Percentiles rank a stretch among this genome's conserved stretches.
phyloP scores from a whole-genome alignment of 2,113 vertebrate species.

The Coptodon bakossiorum region DNA sequence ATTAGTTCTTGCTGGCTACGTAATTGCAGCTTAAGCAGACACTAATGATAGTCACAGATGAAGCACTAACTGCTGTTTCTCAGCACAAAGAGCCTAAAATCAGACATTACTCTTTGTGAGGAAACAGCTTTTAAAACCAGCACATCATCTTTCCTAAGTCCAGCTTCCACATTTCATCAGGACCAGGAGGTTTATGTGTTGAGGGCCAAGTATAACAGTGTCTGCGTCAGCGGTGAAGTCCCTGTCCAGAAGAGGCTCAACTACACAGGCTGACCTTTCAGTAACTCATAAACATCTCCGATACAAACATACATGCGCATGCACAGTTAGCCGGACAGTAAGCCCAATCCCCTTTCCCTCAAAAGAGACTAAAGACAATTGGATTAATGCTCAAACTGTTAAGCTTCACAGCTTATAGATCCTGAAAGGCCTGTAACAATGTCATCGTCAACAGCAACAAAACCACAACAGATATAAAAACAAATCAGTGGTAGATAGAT shows the following conservation, averaged over 20 bases:
- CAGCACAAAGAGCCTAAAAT: background rate
- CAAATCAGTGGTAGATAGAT: background rate
- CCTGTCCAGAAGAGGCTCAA: slow-evolving; percentile 12
- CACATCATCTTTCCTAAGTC: background rate
- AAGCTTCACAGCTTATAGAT: background rate
- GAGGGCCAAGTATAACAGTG: slow-evolving; percentile 19
- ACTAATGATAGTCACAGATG: slow-evolving; percentile 10
- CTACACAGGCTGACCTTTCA: slow-evolving; percentile 7
- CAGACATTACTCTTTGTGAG: background rate
- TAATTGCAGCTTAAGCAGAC: slow-evolving; percentile 4
- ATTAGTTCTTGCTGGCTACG: slow-evolving; percentile 1
- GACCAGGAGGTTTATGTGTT: background rate
- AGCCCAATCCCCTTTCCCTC: slow-evolving; percentile 18
- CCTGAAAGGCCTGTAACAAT: slow-evolving; percentile 1
- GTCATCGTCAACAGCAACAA: background rate
- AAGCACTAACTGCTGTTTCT: background rate
- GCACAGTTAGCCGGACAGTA: background rate
- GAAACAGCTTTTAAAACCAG: background rate
- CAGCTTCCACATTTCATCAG: background rate
- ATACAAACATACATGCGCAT: slow-evolving; percentile 3
- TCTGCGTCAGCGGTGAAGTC: background rate
- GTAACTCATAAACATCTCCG: slow-evolving; percentile 41
- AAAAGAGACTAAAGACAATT: slow-evolving; percentile 25
- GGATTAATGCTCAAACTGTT: slow-evolving; percentile 24
- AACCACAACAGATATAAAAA: background rate